These are phyloP conservation scores for Scaptomyza graminum DNA, from an alignment of 1,140 invertebrate species.

Conservation along the genomic window DNA sequence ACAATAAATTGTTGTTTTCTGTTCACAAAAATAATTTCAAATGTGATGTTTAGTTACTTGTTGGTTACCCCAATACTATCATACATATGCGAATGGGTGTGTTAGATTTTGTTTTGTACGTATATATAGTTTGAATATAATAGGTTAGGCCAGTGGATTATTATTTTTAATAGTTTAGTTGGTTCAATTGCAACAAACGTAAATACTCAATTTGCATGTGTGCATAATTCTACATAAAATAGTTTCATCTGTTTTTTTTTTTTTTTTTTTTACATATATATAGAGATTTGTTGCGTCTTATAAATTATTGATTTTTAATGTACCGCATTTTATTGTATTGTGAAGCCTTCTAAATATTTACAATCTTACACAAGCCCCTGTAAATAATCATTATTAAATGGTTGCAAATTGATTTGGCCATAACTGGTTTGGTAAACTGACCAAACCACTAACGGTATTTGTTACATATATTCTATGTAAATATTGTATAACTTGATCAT, in stretches of 20 bases:
- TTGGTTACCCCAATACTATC: constrained; percentile 27
- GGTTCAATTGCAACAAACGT: constrained; percentile 68
- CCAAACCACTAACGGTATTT: constrained; percentile 24
- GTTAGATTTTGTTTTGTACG: constrained; percentile 9
- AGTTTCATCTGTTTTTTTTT: constrained; percentile 54
- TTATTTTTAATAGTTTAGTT: constrained; percentile 48
- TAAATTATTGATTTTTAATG: constrained; percentile 28
- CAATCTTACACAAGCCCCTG: constrained; percentile 80
- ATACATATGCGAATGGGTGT: constrained; percentile 22
- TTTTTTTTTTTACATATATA: constrained; percentile 41
- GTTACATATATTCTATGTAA: constrained; percentile 19
- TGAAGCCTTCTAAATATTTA: constrained; percentile 52
- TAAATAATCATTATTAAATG: constrained; percentile 72
- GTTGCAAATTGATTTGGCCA: constrained; percentile 43
- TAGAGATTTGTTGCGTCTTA: constrained; percentile 47
- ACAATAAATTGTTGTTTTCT: constrained; percentile 49
- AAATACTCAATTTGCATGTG: constrained; percentile 64
- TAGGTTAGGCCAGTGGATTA: constrained; percentile 28
- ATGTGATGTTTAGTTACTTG: constrained; percentile 61
- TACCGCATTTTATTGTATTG: constrained; percentile 32
- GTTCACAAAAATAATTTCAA: constrained; percentile 64
- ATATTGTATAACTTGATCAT: constrained; percentile 39
- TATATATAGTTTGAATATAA: constrained; percentile 8
- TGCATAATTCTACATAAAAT: constrained; percentile 72
- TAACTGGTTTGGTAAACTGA: constrained; percentile 20